Evolutionary conservation across 2,113 vertebrate species (phyloP).

Genomic region (Oreocharis arfaki): DNA sequence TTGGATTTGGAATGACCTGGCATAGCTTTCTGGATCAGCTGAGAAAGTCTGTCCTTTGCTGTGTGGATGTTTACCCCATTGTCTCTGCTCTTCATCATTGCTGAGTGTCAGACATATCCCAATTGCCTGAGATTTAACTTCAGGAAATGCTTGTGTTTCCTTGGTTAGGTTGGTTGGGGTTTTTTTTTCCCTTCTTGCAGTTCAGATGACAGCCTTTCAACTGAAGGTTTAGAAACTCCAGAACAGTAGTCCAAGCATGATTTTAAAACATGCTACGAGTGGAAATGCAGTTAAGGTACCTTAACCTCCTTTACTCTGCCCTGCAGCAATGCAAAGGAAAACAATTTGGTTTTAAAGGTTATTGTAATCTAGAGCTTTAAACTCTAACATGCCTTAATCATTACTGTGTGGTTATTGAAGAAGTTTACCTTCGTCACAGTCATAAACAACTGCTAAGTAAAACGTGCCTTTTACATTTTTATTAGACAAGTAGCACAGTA

Average conservation of each 20-base stretch:
- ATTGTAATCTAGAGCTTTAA: slow-evolving; percentile 39
- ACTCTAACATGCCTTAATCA: slow-evolving; percentile 4
- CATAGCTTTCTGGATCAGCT: not conserved
- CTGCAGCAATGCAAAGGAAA: slow-evolving; percentile 44
- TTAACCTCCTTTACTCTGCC: slow-evolving; percentile 15
- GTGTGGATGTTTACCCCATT: not conserved
- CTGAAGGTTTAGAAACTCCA: not conserved
- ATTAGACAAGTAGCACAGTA: not conserved
- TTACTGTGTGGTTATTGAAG: slow-evolving; percentile 23
- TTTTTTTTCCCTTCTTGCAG: not conserved
- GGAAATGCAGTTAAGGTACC: slow-evolving; percentile 27
- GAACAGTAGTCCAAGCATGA: not conserved
- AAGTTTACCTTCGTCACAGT: slow-evolving; percentile 5
- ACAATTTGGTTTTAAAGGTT: slow-evolving; percentile 53
- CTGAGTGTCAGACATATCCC: not conserved
- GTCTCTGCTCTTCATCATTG: not conserved
- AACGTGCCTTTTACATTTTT: not conserved
- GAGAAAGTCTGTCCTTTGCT: not conserved
- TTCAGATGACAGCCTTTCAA: not conserved
- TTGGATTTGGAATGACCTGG: not conserved
- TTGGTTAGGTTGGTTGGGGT: not conserved
- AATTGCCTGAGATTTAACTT: not conserved
- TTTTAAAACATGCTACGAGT: slow-evolving; percentile 1
- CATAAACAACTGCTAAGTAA: slow-evolving; percentile 22
- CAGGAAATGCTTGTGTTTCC: not conserved